Percentiles rank a stretch among this genome's conserved stretches.
Conservation (phyloP, 53 echinoderm and acorn worm species). For the Antedon mediterranea region DNA sequence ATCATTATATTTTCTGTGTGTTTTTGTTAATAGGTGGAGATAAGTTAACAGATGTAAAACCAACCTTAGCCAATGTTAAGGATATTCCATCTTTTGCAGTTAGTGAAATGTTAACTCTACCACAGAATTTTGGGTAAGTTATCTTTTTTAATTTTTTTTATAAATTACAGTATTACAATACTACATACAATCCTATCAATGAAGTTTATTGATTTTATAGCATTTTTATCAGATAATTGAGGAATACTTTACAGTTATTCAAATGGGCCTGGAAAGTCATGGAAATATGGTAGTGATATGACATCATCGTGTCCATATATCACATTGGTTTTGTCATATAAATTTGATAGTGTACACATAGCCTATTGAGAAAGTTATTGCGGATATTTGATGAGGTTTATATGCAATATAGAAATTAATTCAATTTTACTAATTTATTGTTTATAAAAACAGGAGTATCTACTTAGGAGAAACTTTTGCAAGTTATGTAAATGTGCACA, state of each 20-base stretch:
- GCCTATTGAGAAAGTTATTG: too few species aligned
- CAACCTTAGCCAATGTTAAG: slow-evolving; percentile 31
- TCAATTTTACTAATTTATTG: too few species aligned
- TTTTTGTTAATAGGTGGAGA: slow-evolving; percentile 2
- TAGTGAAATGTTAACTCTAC: slow-evolving; percentile 76
- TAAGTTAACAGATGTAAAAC: slow-evolving; percentile 38
- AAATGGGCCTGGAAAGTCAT: too few species aligned
- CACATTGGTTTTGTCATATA: too few species aligned
- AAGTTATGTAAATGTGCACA: slow-evolving; percentile 90
- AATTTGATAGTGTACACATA: too few species aligned
- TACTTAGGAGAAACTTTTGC: slow-evolving; percentile 96
- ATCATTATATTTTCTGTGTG: not conserved
- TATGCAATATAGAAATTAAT: too few species aligned
- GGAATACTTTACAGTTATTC: too few species aligned
- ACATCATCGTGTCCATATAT: too few species aligned
- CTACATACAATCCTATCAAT: slow-evolving; percentile 2
- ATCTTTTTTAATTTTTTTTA: not conserved
- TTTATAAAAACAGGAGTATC: slow-evolving; percentile 48
- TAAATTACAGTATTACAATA: not conserved
- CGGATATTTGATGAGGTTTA: too few species aligned
- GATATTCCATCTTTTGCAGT: slow-evolving; percentile 54
- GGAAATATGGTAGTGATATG: too few species aligned
- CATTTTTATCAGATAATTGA: not conserved
- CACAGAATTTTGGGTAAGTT: slow-evolving; percentile 87
- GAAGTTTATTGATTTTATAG: not conserved